phyloP scores from a whole-genome alignment of 2,797 vertebrate species.

The Netta rufina region DNA sequence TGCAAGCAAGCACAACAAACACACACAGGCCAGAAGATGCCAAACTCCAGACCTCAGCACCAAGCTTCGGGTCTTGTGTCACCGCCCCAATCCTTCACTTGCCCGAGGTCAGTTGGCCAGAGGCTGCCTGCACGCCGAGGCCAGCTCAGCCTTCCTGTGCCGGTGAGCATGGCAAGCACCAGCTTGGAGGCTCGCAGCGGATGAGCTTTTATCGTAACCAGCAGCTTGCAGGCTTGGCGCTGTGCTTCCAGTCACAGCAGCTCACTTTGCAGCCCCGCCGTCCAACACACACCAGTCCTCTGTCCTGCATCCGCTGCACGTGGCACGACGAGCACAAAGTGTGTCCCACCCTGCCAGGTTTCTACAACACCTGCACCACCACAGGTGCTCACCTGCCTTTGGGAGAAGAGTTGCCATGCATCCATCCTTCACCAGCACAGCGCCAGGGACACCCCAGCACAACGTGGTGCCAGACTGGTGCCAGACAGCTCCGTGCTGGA shows the following conservation, averaged over 20 bases:
- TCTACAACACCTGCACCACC: not conserved
- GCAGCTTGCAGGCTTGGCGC: not conserved
- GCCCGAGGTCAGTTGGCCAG: not conserved
- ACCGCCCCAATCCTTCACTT: not conserved
- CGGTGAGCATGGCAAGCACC: accelerated
- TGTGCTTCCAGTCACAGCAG: not conserved
- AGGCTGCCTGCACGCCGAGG: not conserved
- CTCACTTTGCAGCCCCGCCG: not conserved
- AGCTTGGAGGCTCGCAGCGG: not conserved
- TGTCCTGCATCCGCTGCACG: accelerated
- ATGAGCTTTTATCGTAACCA: not conserved
- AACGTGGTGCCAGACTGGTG: not conserved
- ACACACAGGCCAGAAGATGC: not conserved
- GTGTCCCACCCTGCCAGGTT: not conserved
- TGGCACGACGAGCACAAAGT: not conserved
- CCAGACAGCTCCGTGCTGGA: not conserved
- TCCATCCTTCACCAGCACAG: not conserved
- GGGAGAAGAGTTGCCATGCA: not conserved
- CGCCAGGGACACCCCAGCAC: not conserved
- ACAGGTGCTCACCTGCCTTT: accelerated
- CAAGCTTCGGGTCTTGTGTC: not conserved
- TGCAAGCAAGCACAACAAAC: accelerated
- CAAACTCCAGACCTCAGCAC: not conserved
- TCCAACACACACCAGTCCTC: no score
- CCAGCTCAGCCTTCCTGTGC: not conserved